phyloP scores from a whole-genome alignment of 37 sponge, comb jelly and placozoan species.

The Ianthella basta region DNA sequence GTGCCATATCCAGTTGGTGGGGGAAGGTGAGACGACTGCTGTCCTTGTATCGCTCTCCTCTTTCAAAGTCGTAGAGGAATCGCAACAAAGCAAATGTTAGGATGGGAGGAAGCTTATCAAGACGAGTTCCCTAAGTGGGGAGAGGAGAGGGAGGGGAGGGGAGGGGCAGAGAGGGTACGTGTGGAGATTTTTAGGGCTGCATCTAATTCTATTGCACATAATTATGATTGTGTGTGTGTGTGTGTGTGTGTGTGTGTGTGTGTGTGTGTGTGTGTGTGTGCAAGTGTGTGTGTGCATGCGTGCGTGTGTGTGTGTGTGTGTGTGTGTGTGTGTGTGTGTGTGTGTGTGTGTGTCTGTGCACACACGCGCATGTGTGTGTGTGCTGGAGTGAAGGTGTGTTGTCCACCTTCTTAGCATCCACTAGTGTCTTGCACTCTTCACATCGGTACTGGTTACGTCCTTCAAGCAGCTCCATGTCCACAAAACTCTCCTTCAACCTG shows the following conservation, averaged over 20 bases:
- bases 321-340: slow-evolving; percentile 35
- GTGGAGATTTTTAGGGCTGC: too few relatives aligned
- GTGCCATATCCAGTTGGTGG: slow-evolving; percentile 78
- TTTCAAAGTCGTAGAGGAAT: slow-evolving; percentile 85
- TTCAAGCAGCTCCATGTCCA: slow-evolving; percentile 70
- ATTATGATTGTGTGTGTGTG: too few relatives aligned
- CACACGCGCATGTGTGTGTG: slow-evolving; percentile 10
- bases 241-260: too few relatives aligned
- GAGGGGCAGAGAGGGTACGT: too few relatives aligned
- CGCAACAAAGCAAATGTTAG: slow-evolving; percentile 84
- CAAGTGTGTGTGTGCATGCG: slow-evolving; percentile 17
- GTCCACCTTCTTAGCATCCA: slow-evolving; percentile 81
- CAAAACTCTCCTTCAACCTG: slow-evolving; percentile 59
- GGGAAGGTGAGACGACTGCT: slow-evolving; percentile 80
- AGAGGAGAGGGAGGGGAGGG: not conserved
- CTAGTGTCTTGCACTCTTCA: slow-evolving; percentile 64
- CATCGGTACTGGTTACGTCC: slow-evolving; percentile 88
- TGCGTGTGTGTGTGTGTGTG: slow-evolving; percentile 31
- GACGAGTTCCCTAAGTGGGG: slow-evolving; percentile 47
- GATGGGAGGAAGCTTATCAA: slow-evolving; percentile 82
- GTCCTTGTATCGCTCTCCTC: slow-evolving; percentile 87
- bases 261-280: too few relatives aligned
- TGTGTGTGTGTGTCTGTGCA: slow-evolving; percentile 26
- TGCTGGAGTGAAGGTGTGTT: slow-evolving; percentile 13
- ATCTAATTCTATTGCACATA: too few relatives aligned